Conservation (phyloP, 2,888 invertebrate species). For the Byasa hedistus region DNA sequence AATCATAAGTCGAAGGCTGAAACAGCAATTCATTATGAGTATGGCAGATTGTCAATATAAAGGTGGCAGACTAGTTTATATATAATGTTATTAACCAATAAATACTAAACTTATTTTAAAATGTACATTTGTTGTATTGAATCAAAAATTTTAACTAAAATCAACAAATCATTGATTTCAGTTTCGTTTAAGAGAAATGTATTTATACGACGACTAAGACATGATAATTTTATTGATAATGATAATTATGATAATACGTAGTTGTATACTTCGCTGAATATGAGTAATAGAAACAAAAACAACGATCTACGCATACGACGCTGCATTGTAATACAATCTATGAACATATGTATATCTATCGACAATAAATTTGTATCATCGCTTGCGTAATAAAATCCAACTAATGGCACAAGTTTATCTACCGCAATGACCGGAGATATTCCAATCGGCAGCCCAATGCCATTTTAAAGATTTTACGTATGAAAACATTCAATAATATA, state of each 20-base stretch:
- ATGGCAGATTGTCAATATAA: no score
- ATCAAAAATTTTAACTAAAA: no score
- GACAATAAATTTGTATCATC: constrained; percentile 17
- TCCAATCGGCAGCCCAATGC: constrained; percentile 7
- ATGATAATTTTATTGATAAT: background rate
- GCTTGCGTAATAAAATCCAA: constrained; percentile 30
- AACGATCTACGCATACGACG: background rate
- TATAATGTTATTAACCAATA: no score
- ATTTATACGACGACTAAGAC: no score
- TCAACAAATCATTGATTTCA: no score
- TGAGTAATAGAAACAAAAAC: background rate
- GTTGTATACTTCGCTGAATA: background rate
- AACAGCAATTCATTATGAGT: no score
- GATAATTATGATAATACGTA: background rate
- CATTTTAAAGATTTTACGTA: constrained; percentile 1
- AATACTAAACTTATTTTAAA: no score
- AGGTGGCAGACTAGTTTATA: no score
- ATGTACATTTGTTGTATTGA: no score
- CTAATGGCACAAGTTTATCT: constrained; percentile 51
- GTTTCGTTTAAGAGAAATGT: no score
- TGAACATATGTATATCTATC: constrained; percentile 17
- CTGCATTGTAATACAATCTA: constrained; percentile 12
- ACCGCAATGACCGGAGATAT: constrained; percentile 38
- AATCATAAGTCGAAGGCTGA: no score
- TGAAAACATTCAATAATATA: background rate